These are phyloP conservation scores for Melanerpes formicivorus DNA, from an alignment of 2,113 vertebrate genomes.

Conservation along the genomic window DNA sequence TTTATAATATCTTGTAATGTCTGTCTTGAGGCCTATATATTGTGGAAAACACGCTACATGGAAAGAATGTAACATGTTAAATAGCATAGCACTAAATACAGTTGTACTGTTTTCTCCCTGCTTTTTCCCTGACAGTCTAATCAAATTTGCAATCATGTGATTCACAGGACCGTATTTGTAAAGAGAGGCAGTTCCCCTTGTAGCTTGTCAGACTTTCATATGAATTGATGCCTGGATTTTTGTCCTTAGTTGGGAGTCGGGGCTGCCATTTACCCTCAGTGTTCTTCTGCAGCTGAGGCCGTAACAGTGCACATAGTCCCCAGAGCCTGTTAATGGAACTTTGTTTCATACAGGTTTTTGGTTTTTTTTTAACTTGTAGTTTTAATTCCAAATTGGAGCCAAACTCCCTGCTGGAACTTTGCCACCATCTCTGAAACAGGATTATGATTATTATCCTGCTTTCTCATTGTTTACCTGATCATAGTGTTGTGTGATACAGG, in stretches of 20 bases:
- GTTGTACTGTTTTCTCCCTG: not conserved
- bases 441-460: not conserved
- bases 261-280: not conserved
- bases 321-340: not conserved
- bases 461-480: not conserved
- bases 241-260: not conserved
- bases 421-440: not conserved
- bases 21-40: not conserved
- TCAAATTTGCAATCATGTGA: not conserved
- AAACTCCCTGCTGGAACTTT: not conserved
- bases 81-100: not conserved
- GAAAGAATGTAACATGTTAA: not conserved
- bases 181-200: not conserved
- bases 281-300: not conserved
- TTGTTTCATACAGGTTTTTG: not conserved
- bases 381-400: not conserved
- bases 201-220: not conserved
- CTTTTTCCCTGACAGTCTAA: not conserved
- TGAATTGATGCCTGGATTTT: not conserved
- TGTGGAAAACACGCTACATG: not conserved
- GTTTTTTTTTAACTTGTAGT: not conserved
- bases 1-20: not conserved
- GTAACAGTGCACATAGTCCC: rapidly evolving
- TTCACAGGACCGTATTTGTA: not conserved
- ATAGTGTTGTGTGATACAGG: not conserved